Evolutionary conservation across 2,113 vertebrate species (phyloP).

Genomic region (Microcebus lehilahytsara): DNA sequence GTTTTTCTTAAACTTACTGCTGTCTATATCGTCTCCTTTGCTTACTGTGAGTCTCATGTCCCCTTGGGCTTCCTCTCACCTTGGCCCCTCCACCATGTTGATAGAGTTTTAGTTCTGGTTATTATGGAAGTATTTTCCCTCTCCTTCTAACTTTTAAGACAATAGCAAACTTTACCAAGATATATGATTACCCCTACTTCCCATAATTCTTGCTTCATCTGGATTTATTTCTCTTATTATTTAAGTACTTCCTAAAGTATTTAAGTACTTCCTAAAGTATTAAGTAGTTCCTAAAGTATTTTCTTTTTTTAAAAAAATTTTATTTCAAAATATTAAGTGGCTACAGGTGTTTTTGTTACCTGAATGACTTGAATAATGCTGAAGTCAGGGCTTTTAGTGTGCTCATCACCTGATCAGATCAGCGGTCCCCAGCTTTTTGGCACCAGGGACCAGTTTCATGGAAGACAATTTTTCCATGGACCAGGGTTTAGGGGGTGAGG

Average conservation of each 20-base stretch:
- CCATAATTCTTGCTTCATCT: neutral
- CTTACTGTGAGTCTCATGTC: neutral
- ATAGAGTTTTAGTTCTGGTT: neutral
- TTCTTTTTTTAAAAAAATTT: no score
- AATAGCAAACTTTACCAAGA: neutral
- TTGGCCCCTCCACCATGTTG: neutral
- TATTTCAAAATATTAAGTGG: no score
- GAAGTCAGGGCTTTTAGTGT: no score
- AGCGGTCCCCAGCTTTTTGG: no score
- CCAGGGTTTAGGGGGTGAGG: no score
- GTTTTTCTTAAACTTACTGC: neutral
- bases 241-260: neutral
- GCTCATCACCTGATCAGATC: no score
- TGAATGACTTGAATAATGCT: no score
- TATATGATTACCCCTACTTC: neutral
- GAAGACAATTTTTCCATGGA: no score
- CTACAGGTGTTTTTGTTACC: no score
- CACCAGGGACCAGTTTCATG: no score
- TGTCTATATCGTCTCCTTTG: neutral
- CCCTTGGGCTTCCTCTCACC: neutral
- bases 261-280: neutral
- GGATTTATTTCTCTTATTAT: neutral
- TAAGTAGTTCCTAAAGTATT: neutral
- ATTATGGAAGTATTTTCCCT: neutral
- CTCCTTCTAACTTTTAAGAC: neutral